These are phyloP conservation scores for Leptinotarsa texana DNA, from an alignment of 1,140 invertebrate species.

Conservation along the genomic window DNA sequence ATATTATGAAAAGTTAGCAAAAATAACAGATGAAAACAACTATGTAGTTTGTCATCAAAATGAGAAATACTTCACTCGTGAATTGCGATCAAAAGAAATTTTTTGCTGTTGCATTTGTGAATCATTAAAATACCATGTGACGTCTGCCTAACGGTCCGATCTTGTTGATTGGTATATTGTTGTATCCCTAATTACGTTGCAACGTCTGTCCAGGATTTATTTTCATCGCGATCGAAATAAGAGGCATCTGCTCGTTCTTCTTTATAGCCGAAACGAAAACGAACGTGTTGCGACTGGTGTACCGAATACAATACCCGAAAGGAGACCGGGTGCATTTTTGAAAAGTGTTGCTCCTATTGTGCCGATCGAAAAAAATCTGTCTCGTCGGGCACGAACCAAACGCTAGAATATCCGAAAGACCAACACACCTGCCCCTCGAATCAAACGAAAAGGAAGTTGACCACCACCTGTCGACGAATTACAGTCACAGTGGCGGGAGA, in stretches of 20 bases:
- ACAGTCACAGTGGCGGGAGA: neutral
- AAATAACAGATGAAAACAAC: too few species aligned
- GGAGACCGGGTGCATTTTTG: neutral
- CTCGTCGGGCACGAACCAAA: neutral
- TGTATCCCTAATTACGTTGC: neutral
- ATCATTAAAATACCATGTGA: neutral
- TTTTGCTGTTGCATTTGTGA: too few species aligned
- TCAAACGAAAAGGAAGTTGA: neutral
- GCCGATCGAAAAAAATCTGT: neutral
- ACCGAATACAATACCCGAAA: neutral
- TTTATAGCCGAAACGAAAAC: neutral
- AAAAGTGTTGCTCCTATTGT: neutral
- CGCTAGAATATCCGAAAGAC: neutral
- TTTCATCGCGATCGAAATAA: neutral
- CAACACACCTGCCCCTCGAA: conserved; percentile 1
- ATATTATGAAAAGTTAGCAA: too few species aligned
- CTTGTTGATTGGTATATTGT: neutral
- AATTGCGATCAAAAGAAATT: too few species aligned
- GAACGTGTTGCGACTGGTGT: neutral
- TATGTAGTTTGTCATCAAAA: too few species aligned
- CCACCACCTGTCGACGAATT: neutral
- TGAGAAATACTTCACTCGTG: too few species aligned
- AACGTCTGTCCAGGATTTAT: neutral
- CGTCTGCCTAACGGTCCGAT: neutral
- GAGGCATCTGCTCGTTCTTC: neutral